Evolutionary conservation across 2,113 vertebrate species (phyloP), one percentile per base, ranked within the genome.

Genomic region (Sapayoa aenigma): DNA sequence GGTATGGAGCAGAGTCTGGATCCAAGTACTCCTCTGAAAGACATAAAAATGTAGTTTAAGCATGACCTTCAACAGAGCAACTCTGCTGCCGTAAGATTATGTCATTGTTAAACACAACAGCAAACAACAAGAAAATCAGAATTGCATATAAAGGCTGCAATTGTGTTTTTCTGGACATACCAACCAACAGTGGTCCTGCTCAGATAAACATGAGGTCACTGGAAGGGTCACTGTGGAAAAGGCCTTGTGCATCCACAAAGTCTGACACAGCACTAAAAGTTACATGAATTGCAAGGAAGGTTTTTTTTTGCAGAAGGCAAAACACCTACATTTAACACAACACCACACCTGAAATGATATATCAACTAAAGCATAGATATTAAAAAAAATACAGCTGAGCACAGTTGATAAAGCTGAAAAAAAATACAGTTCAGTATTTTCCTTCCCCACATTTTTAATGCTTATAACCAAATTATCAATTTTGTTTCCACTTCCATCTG

Each of bases 21-120:
- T 99, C 99, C 14, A 98, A 82, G 91, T 98, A 77, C 95, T 98
- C 92, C 98, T 99, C 99, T 99, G 97, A 68, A 91, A 95, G 28
- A 65, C 7, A 96, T 2, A 56, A 92, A 60, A 84, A n/a, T 69
- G 9, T 7, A 85, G 6, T 58, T 37, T 14, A 78, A 93, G 47
- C 41, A 24, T 5, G 33, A n/a, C 7, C 9, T 50, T 56, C 18
- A 42, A 67, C 27, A 59, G 19, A 66, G 24, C 37, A 84, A 74
- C n/a, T 37, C 72, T 55, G 24, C 13, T 68, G 37, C 22, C 14
- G 1, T 23, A 28, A 55, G 4, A 28, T 37, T 42, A 69, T 17
- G 17, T 66, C 33, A 5, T 1, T 5, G 9, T 49, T 88, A 72
- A 90, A 66, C 19, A 89, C 84, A 88, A 80, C 28, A 60, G 8